A percentile compares a stretch with the other conserved stretches of the same genome.
phyloP scores from a whole-genome alignment of 2,113 vertebrate genomes.

The Labeo catla region DNA sequence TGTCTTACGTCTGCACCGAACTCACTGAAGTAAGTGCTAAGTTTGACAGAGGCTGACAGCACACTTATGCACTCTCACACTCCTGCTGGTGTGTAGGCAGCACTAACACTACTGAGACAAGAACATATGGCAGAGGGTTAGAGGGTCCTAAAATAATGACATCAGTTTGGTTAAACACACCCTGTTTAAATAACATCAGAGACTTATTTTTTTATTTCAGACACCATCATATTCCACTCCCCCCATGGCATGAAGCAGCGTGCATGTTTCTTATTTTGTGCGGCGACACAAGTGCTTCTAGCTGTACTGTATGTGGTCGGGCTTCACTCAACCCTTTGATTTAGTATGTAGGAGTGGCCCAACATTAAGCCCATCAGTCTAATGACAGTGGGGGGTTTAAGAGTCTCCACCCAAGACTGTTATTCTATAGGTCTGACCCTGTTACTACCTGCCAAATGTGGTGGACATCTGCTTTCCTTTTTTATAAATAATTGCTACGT shows the following conservation, averaged over 20 bases:
- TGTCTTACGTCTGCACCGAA: neutral
- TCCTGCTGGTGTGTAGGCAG: neutral
- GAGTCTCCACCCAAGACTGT: constrained; percentile 52
- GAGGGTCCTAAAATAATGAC: constrained; percentile 32
- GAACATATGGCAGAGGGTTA: constrained; percentile 18
- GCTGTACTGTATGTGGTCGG: constrained; percentile 22
- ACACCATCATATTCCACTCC: neutral
- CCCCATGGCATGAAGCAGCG: neutral
- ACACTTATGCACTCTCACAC: constrained; percentile 24
- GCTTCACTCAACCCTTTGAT: constrained; percentile 44
- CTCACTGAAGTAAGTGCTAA: neutral
- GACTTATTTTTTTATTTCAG: constrained; percentile 25
- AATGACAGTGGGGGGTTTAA: constrained; percentile 35
- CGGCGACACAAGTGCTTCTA: neutral
- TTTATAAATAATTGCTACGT: constrained; percentile 30
- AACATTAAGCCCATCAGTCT: constrained; percentile 37
- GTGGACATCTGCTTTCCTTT: constrained; percentile 45
- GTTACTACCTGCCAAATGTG: constrained; percentile 36
- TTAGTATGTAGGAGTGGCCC: constrained; percentile 29
- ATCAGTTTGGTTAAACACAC: constrained; percentile 30
- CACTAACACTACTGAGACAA: neutral
- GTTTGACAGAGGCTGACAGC: constrained; percentile 23
- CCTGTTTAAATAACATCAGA: constrained; percentile 25
- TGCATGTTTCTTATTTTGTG: neutral
- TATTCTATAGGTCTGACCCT: constrained; percentile 47